Conservation (phyloP, 2,797 vertebrate species). For the Rallus crepitans region DNA sequence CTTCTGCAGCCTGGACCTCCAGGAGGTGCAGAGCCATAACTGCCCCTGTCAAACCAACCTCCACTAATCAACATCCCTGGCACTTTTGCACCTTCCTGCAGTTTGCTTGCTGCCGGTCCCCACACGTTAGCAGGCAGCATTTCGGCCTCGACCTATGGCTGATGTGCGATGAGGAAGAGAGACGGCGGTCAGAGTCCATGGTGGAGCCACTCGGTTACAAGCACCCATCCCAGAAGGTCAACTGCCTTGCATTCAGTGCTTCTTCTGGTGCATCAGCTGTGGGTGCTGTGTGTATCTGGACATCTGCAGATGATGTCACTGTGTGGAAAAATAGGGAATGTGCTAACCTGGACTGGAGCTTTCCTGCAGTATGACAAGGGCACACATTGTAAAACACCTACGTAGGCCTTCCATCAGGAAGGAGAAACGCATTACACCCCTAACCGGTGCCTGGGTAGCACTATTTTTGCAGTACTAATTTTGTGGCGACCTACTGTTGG, state of each 20-base stretch:
- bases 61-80: fast-evolving
- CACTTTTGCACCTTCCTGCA: fast-evolving
- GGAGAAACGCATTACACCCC: not conserved
- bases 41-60: not conserved
- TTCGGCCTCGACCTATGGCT: not conserved
- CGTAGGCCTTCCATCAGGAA: not conserved
- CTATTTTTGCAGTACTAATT: not conserved
- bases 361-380: fast-evolving
- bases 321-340: not conserved
- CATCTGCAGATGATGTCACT: not conserved
- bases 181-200: fast-evolving
- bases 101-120: not conserved
- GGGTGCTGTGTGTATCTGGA: fast-evolving
- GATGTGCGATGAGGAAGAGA: not conserved
- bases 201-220: fast-evolving
- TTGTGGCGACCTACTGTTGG: not conserved
- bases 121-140: fast-evolving
- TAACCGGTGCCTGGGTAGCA: not conserved
- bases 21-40: fast-evolving
- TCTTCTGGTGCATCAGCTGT: not conserved
- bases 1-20: fast-evolving
- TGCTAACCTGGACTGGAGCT: not conserved
- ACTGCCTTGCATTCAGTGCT: fast-evolving
- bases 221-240: not conserved
- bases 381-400: not conserved